Percentiles rank a stretch among this genome's conserved stretches.
Evolutionary conservation across 2,113 vertebrate genomes (phyloP).

Genomic region (Syrrhaptes paradoxus): DNA sequence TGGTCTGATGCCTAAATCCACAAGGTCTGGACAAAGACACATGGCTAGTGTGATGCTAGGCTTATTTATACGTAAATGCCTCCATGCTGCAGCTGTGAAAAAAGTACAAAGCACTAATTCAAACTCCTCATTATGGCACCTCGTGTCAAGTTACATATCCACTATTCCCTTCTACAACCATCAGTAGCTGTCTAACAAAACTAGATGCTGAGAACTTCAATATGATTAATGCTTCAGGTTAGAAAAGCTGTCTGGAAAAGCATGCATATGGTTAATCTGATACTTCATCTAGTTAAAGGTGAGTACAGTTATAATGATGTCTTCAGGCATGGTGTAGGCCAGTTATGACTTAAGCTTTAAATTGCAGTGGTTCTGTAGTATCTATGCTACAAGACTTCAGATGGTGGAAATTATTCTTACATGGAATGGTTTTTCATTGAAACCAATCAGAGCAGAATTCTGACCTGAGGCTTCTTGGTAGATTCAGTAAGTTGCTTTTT

Average conservation of each 20-base stretch:
- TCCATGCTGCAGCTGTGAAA: background rate
- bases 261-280: background rate
- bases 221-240: background rate
- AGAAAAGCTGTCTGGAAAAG: background rate
- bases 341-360: background rate
- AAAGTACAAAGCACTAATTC: constrained; percentile 36
- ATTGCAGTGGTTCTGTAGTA: background rate
- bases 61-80: constrained; percentile 34
- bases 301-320: no score
- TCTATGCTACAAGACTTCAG: background rate
- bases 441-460: background rate
- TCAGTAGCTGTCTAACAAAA: background rate
- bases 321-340: background rate
- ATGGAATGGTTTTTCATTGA: background rate
- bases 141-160: background rate
- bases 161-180: background rate
- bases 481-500: background rate
- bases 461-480: background rate
- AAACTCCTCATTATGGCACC: background rate
- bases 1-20: constrained; percentile 68
- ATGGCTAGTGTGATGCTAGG: background rate
- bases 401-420: background rate
- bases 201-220: background rate
- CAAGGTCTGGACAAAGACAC: constrained; percentile 54
- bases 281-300: background rate